Percentiles rank a stretch among this genome's conserved stretches.
These are phyloP conservation scores for Sinodicranocentrus sp. DNA, from an alignment of 2,888 invertebrate species.

Conservation along the genomic window DNA sequence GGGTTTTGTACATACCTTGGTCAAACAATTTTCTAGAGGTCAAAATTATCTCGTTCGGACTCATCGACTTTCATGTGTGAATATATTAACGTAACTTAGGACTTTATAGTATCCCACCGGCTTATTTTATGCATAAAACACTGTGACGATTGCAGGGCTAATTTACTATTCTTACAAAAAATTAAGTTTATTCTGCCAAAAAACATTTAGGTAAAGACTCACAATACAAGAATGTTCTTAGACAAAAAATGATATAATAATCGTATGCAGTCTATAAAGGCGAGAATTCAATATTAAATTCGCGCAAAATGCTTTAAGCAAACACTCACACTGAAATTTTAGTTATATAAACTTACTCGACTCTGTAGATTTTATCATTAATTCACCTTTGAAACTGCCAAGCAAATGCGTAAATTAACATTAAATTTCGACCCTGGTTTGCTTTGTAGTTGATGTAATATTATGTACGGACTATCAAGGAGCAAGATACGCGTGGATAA, in stretches of 20 bases:
- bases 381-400: conserved; percentile 5
- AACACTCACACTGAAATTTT: not conserved
- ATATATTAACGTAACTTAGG: no score
- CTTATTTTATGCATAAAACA: no score
- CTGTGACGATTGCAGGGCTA: no score
- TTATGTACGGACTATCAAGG: conserved; percentile 64
- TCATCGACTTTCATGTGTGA: no score
- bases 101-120: no score
- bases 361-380: not conserved
- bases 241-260: conserved; percentile 62
- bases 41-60: no score
- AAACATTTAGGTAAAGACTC: conserved; percentile 63
- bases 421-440: conserved; percentile 65
- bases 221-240: conserved; percentile 61
- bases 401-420: conserved; percentile 24
- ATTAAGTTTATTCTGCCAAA: conserved; percentile 59
- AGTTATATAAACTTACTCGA: conserved; percentile 14
- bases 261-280: conserved; percentile 55
- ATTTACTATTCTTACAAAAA: conserved; percentile 55
- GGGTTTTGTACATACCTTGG: no score
- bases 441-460: conserved; percentile 28
- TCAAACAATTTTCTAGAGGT: no score
- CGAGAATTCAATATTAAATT: conserved; percentile 50
- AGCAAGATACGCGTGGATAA: conserved; percentile 78
- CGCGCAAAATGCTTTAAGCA: not conserved